Evolutionary conservation across 2,888 invertebrate species (phyloP), one percentile per base, ranked within the genome.

Genomic region (Ophion ellenae): DNA sequence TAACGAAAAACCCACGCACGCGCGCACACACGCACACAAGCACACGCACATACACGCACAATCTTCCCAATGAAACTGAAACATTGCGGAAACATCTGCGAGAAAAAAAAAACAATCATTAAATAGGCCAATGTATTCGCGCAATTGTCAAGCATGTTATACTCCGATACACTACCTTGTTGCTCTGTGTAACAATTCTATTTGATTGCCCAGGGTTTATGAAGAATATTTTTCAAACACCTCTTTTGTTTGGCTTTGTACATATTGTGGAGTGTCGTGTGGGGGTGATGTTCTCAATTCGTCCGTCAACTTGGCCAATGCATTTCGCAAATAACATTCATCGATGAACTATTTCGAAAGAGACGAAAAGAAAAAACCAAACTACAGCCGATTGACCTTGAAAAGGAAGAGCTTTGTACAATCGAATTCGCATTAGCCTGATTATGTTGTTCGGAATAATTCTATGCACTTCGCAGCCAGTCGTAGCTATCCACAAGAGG

Each of bases 191-290:
- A 74, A 67, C 24, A 63, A 53, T 53, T 77, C 59, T 87, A 74
- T 69, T 86, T 88, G 85, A 88, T 89, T 91, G 91, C 91, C 90
- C 90, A 91, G 91, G 91, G 91, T 91, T 91, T 90, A 80, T 53
- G 75, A 77, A 53, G 67, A 64, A 67, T 24, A 84, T 80, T 61
- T 47, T 40, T 45, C 61, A 69, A 10, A 45, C 17, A 57, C 57
- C 20, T 32, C 64, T 0, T 40, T 40, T 9, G 40, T 40, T 40
- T 40, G 7, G 6, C 40, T 40, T 70, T 78, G 69, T 32, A 73
- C 73, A 63, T 69, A 73, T 64, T 36, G 36, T n/a, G 75, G 28
- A 28, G 20, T 63, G 5, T 17, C 61, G 61, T 11, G 20, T 61
- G 24, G 14, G 1, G 20, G 24, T 47, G 45, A 70, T 47, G 14